Evolutionary conservation across 2,888 invertebrate species (phyloP).

Genomic region (Seira sanloemensis): DNA sequence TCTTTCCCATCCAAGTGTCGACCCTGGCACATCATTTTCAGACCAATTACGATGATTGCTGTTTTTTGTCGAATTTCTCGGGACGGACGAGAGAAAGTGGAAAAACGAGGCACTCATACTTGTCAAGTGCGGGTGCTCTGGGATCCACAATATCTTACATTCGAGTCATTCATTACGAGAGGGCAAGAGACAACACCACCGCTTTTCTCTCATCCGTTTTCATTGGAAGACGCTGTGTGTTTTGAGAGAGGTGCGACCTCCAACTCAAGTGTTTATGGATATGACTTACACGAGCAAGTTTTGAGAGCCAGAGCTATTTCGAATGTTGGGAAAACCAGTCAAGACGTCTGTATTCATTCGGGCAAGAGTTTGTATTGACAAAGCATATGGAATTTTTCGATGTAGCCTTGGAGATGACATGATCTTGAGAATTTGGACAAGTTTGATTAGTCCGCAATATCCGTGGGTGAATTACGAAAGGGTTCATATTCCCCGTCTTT

Average conservation of each 20-base stretch:
- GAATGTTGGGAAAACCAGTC: not conserved
- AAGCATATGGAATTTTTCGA: not conserved
- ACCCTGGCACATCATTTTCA: constrained; percentile 34
- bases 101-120: not conserved
- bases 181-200: not conserved
- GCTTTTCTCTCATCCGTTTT: not conserved
- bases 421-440: constrained; percentile 59
- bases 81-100: not conserved
- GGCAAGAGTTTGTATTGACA: not conserved
- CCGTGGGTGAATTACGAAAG: not conserved
- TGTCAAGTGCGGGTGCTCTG: not conserved
- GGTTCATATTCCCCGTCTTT: not conserved
- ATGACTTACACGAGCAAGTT: too few species aligned
- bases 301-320: not conserved
- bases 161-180: not conserved
- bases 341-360: not conserved
- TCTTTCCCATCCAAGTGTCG: not conserved
- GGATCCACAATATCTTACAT: not conserved
- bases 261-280: not conserved
- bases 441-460: constrained; percentile 50
- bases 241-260: not conserved
- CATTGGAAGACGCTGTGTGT: too few species aligned
- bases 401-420: constrained; percentile 70
- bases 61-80: constrained; percentile 3
- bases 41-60: constrained; percentile 47